Evolutionary conservation across 2,113 vertebrate species (phyloP), one percentile per base, ranked within the genome.

Genomic region (Lophochroa leadbeateri): DNA sequence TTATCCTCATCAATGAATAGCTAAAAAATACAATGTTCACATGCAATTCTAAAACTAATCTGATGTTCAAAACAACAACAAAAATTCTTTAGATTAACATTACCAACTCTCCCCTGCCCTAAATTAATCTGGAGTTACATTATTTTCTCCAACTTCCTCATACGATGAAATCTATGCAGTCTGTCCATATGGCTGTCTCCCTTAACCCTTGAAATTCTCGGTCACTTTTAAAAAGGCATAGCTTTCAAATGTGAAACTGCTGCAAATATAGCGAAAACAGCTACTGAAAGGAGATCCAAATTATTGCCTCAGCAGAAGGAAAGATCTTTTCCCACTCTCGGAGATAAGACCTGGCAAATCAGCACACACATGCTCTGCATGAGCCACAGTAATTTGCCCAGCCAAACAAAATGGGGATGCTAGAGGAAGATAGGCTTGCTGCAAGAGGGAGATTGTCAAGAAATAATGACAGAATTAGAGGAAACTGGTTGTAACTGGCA

Each of bases 381-480:
- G 0, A 86, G 58, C 31, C 12, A 9, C 43, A 86, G 83, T 72
- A 97, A 94, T 95, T 83, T 95, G 92, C 83, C 80, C 94, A 82
- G 83, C 76, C 68, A 95, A 94, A 95, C 93, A 87, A 96, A 92
- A 64, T 46, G 80, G 33, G 94, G 64, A 94, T 94, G 86, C 80
- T 70, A 58, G 46, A 84, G 50, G 46, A 65, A 97, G 94, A 96
- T 81, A 96, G 86, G 43, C 77, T 75, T 63, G 25, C 91, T 96
- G 94, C 55, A 70, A 63, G 77, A 53, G 29, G 28, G 31, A 93
- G 92, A 93, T 91, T 94, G 83, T 84, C 86, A 81, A 50, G 72
- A 47, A 92, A 82, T 79, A 80, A 85, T 9, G 6, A 90, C 25
- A 92, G 27, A 88, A 85, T 41, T 43, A 60, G 81, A 86, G 27